Evolutionary conservation across 30 jellyfish, hydroid and myxozoan genomes (phyloP).

Genomic region (Pseudorhiza aurosa): DNA sequence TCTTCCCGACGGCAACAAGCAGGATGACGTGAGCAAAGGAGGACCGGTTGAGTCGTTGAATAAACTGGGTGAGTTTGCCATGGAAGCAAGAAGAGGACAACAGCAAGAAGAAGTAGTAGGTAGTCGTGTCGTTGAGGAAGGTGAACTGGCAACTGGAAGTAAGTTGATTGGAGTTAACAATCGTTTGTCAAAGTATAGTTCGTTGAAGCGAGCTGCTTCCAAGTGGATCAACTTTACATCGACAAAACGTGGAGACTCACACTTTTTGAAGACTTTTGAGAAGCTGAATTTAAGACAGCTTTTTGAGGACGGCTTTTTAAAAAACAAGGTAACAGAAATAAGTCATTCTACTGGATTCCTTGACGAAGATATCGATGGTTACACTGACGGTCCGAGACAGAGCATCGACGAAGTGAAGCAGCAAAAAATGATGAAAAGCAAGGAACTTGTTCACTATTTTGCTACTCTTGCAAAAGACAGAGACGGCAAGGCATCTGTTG

Average conservation of each 20-base stretch:
- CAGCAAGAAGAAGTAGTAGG: no score
- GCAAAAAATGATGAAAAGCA: conserved; percentile 12
- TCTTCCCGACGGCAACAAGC: no score
- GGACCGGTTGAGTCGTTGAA: no score
- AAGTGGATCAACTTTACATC: conserved; percentile 49
- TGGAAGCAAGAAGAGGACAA: no score
- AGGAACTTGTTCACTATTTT: conserved; percentile 64
- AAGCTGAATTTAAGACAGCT: conserved; percentile 18
- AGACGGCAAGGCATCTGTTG: conserved; percentile 45
- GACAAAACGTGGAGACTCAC: not conserved
- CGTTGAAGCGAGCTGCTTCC: conserved; percentile 48
- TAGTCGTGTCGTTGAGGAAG: no score
- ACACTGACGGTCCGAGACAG: not conserved
- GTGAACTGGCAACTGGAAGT: no score
- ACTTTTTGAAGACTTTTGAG: conserved; percentile 18
- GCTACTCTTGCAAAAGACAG: conserved; percentile 31
- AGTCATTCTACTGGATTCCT: conserved; percentile 36
- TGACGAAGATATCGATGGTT: conserved; percentile 39
- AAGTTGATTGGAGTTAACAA: no score
- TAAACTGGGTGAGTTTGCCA: no score
- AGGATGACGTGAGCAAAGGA: no score
- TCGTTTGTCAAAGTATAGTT: not conserved
- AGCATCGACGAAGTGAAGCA: not conserved
- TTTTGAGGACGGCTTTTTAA: not conserved
- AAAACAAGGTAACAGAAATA: not conserved